Evolutionary conservation across 2,888 invertebrate genomes (phyloP), one percentile per base, ranked within the genome.

Genomic region (Eristalis arbustorum): DNA sequence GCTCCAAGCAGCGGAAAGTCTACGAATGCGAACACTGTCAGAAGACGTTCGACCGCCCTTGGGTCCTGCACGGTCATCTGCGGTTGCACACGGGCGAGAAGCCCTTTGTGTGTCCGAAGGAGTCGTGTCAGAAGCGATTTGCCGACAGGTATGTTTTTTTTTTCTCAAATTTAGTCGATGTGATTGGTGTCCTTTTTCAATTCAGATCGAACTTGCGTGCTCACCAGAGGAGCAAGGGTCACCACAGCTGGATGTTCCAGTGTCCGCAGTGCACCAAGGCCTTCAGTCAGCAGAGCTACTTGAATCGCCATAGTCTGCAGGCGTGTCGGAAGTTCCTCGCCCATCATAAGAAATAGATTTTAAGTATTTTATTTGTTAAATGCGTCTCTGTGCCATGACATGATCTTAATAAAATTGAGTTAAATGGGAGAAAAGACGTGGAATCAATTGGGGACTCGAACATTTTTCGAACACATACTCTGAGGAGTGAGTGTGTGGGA

Each of bases 31-130:
- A 83, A 1, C 89, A 89, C 22, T 96, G 96, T 89, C 94, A 94
- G 0, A 96, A 95, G 91, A 94, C 94, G 11, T 96, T 96, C 91
- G 95, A 96, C 91, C 93, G 95, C 6, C 95, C 95, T 8, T 96
- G 96, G 96, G 95, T 95, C 40, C 91, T 96, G 66, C 95, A 95
- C 89, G 95, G 96, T 0, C 96, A 96, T 89, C 91, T 95, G 88
- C 93, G 96, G 0, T 93, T 95, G 4, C 96, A 96, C 90, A 96
- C 96, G 0, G 96, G 96, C 0, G 96, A 96, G 90, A 93, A 95
- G 34, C 96, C 96, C 0, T 96, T 96, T 89, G 94, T 94, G 4
- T 96, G 96, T 88, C 95, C 95, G 0, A 92, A 93, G 14, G 91
- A 91, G 0, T 93, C 93, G 3, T 96, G 96, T 88, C 94, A 94